phyloP scores from a whole-genome alignment of 2,797 vertebrate species.

The Alouatta caraya region DNA sequence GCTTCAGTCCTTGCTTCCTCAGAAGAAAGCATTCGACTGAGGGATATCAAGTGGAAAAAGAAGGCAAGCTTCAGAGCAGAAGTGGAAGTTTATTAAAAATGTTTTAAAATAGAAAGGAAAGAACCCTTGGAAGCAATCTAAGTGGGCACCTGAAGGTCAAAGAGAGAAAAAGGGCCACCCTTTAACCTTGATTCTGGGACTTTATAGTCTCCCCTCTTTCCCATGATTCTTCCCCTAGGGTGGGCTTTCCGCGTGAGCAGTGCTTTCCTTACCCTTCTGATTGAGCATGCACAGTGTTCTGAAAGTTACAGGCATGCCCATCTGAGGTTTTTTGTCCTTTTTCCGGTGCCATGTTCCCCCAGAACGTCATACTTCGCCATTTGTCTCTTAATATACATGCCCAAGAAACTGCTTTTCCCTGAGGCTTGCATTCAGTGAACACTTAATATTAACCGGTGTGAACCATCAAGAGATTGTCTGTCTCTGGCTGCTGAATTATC shows the following conservation, averaged over 20 bases:
- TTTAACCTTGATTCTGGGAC: not conserved
- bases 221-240: not conserved
- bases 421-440: not conserved
- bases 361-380: not conserved
- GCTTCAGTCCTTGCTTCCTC: not conserved
- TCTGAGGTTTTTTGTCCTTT: not conserved
- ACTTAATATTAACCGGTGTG: not conserved
- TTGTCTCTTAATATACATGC: not conserved
- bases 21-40: not conserved
- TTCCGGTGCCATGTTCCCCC: rapidly evolving
- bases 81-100: not conserved
- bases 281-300: not conserved
- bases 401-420: not conserved
- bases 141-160: not conserved
- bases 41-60: not conserved
- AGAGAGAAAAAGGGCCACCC: not conserved
- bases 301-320: not conserved
- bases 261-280: not conserved
- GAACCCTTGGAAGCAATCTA: not conserved
- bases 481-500: no score
- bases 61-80: not conserved
- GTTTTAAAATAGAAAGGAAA: not conserved
- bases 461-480: not conserved
- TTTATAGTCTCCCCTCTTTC: not conserved
- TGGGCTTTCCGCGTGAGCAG: not conserved